Conservation (phyloP, 2,797 vertebrate genomes). For the Benthosema pterotum region DNA sequence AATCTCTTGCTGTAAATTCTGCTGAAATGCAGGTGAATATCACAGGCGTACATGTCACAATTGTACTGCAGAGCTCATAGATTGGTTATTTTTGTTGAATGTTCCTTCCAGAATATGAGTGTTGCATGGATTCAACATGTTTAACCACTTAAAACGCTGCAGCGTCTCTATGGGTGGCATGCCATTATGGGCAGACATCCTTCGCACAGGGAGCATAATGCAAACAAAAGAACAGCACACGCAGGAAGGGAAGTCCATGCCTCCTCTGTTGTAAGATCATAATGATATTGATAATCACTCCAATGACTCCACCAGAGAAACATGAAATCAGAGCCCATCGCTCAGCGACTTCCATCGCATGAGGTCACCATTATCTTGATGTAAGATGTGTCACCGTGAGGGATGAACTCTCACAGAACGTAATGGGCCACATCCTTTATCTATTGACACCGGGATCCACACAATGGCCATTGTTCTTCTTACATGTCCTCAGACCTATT, state of each 20-base stretch:
- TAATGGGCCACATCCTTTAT: constrained; percentile 69
- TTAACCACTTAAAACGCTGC: no score
- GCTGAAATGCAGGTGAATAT: no score
- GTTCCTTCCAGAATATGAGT: no score
- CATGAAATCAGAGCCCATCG: constrained; percentile 64
- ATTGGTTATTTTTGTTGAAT: no score
- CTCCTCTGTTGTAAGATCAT: constrained; percentile 44
- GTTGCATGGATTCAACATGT: no score
- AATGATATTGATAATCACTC: constrained; percentile 62
- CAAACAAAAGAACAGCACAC: constrained; percentile 33
- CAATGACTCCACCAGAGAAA: constrained; percentile 44
- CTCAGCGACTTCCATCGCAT: constrained; percentile 59
- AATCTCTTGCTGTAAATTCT: no score
- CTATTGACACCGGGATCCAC: constrained; percentile 54
- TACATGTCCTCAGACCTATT: constrained; percentile 21
- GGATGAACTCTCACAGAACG: constrained; percentile 59
- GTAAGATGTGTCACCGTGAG: constrained; percentile 65
- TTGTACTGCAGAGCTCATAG: no score
- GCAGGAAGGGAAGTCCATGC: background rate
- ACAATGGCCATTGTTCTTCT: constrained; percentile 26
- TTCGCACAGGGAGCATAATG: constrained; percentile 37
- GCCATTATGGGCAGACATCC: no score
- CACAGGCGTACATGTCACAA: no score
- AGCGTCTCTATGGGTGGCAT: no score
- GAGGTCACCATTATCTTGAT: constrained; percentile 77